Conservation (phyloP, 2,888 invertebrate genomes). For the Leptinotarsa juncta region DNA sequence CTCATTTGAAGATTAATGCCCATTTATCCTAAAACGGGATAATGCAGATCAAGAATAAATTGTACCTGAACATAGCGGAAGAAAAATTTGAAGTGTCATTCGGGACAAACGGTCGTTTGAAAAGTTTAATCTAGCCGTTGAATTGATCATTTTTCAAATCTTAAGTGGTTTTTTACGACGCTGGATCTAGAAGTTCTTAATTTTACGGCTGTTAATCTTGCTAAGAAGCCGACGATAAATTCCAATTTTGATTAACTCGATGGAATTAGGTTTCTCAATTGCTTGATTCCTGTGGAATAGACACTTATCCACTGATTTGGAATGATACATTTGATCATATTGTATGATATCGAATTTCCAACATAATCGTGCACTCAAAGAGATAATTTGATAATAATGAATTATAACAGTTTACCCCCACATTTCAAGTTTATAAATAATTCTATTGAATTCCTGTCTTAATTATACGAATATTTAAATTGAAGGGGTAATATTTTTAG, state of each 20-base stretch:
- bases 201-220: constrained; percentile 29
- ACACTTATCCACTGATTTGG: neutral
- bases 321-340: neutral
- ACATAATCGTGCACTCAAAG: neutral
- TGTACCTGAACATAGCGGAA: constrained; percentile 28
- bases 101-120: constrained; percentile 34
- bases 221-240: constrained; percentile 21
- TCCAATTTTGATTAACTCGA: constrained; percentile 18
- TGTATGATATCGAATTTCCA: neutral
- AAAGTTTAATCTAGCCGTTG: constrained; percentile 38
- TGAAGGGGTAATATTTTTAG: no score
- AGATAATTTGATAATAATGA: neutral
- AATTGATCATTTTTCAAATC: constrained; percentile 37
- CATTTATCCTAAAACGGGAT: constrained; percentile 28
- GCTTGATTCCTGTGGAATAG: neutral
- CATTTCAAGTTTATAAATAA: neutral
- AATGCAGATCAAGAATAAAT: constrained; percentile 26
- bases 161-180: constrained; percentile 18
- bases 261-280: neutral
- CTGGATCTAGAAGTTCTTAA: constrained; percentile 17
- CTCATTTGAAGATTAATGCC: constrained; percentile 29
- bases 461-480: neutral
- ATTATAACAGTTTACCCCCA: neutral
- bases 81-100: constrained; percentile 40
- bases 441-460: neutral